phyloP scores from a whole-genome alignment of 1,140 invertebrate species.

The Agrilus planipennis region DNA sequence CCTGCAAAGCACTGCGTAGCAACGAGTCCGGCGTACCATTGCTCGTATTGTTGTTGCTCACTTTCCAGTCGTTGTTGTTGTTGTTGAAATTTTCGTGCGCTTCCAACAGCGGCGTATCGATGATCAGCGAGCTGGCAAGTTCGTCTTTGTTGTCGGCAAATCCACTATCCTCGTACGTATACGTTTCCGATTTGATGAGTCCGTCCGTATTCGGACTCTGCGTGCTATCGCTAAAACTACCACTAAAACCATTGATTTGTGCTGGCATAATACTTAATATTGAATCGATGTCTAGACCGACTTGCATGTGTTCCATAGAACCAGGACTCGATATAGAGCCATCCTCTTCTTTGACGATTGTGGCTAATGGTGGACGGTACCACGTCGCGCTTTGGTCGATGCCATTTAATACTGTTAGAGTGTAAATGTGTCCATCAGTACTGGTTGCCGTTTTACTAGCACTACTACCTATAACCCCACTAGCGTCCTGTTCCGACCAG shows the following conservation, averaged over 20 bases:
- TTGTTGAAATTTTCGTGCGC: slow-evolving; percentile 42
- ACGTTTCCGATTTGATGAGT: slow-evolving; percentile 49
- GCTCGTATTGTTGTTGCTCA: slow-evolving; percentile 22
- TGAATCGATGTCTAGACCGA: slow-evolving; percentile 49
- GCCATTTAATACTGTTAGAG: slow-evolving; percentile 52
- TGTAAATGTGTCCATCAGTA: slow-evolving; percentile 49
- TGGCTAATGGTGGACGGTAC: slow-evolving; percentile 36
- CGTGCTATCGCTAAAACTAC: slow-evolving; percentile 34
- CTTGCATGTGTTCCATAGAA: slow-evolving; percentile 41
- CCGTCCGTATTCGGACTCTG: slow-evolving; percentile 32
- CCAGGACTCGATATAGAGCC: slow-evolving; percentile 45
- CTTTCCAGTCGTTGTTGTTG: slow-evolving; percentile 71
- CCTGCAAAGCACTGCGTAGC: slow-evolving; percentile 67
- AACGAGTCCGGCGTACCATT: slow-evolving; percentile 55
- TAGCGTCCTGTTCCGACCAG: slow-evolving; percentile 53
- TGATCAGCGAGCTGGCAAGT: slow-evolving; percentile 33
- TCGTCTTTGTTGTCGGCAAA: slow-evolving; percentile 57
- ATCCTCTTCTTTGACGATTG: slow-evolving; percentile 38
- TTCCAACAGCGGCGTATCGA: slow-evolving; percentile 39
- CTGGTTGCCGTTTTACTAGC: slow-evolving; percentile 34
- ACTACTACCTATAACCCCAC: slow-evolving; percentile 36
- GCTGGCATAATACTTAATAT: slow-evolving; percentile 45
- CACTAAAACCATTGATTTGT: slow-evolving; percentile 41
- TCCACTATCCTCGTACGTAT: slow-evolving; percentile 54
- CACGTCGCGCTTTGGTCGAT: slow-evolving; percentile 39